These are phyloP conservation scores for Goniozus legneri DNA, from an alignment of 1,140 invertebrate species.

Conservation along the genomic window DNA sequence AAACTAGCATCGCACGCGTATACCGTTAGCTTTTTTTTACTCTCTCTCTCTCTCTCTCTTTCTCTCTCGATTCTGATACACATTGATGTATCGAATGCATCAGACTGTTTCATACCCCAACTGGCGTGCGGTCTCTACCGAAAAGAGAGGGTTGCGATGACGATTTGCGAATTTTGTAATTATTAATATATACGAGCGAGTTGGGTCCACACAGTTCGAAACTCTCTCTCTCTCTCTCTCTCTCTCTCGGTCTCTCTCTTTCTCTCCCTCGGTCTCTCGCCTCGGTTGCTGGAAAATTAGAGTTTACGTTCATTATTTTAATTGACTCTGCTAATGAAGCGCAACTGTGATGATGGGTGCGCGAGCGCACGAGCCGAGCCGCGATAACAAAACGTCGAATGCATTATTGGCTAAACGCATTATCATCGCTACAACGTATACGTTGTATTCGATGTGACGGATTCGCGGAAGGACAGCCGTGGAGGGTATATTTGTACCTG, in stretches of 20 bases:
- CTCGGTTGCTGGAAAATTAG: slow-evolving; percentile 13
- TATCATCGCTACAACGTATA: slow-evolving; percentile 9
- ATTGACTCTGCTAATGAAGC: slow-evolving; percentile 24
- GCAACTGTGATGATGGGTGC: slow-evolving; percentile 12
- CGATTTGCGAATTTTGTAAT: no score
- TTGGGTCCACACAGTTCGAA: slow-evolving; percentile 7
- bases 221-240: background rate
- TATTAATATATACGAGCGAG: slow-evolving; percentile 15
- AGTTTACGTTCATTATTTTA: slow-evolving; percentile 24
- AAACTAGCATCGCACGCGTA: background rate
- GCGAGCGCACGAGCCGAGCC: slow-evolving; percentile 4
- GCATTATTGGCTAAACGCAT: slow-evolving; percentile 21
- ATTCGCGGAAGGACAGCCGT: no score
- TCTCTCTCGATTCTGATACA: background rate
- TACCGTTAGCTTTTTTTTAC: background rate
- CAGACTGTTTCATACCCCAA: no score
- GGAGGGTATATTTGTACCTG: no score
- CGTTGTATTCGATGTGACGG: background rate
- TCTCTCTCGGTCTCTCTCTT: background rate
- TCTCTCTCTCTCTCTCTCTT: background rate
- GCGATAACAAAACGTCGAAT: slow-evolving; percentile 16
- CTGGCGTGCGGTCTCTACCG: no score
- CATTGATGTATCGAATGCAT: background rate
- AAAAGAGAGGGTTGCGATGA: no score
- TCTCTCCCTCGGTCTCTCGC: background rate